A percentile compares a stretch with the other conserved stretches of the same genome.
Evolutionary conservation across 1,140 invertebrate species (phyloP).

Genomic region (Dendrolimus kikuchii): DNA sequence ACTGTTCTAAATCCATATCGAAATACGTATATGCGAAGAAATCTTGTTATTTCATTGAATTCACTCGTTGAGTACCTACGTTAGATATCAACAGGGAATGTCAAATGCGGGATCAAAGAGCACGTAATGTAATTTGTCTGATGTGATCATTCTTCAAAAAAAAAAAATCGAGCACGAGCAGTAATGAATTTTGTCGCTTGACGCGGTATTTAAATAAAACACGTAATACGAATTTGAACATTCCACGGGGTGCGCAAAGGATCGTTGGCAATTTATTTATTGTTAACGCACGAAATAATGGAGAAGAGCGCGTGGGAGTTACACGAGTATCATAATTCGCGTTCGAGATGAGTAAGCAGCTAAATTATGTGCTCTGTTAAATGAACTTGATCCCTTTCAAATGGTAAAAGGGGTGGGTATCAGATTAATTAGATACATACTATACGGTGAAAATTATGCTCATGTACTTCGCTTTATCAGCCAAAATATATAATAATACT

Average conservation of each 20-base stretch:
- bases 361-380: constrained; percentile 23
- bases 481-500: too few species aligned
- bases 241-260: constrained; percentile 13
- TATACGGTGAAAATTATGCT: too few species aligned
- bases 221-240: constrained; percentile 14
- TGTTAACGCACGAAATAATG: constrained; percentile 27
- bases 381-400: constrained; percentile 5
- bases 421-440: too few species aligned
- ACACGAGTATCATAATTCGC: constrained; percentile 10
- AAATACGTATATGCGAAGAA: too few species aligned
- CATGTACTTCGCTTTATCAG: too few species aligned
- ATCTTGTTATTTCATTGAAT: too few species aligned
- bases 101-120: too few species aligned
- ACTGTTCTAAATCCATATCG: too few species aligned
- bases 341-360: constrained; percentile 18
- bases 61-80: too few species aligned
- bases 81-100: too few species aligned
- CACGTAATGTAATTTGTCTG: constrained; percentile 5
- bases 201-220: constrained; percentile 16
- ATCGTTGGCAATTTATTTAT: constrained; percentile 40
- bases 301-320: constrained; percentile 18
- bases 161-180: too few species aligned
- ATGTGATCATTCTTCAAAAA: constrained; percentile 5
- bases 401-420: too few species aligned
- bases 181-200: constrained; percentile 14